These are phyloP conservation scores for Ceratosolen fusciceps DNA, from an alignment of 1,140 invertebrate genomes.

Conservation along the genomic window DNA sequence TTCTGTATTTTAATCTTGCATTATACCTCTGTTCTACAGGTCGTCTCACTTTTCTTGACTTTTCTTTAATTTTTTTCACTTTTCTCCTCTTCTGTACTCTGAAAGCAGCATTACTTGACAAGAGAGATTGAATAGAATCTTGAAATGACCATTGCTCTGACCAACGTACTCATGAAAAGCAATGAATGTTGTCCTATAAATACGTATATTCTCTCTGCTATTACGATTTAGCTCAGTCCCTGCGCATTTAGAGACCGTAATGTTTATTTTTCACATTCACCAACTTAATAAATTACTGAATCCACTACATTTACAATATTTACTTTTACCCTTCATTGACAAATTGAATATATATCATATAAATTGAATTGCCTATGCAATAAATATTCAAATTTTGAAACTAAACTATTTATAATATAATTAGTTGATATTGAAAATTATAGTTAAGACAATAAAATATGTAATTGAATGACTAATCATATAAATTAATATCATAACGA, in stretches of 20 bases:
- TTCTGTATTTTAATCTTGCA: background rate
- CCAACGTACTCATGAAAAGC: conserved; percentile 57
- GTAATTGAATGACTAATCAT: no score
- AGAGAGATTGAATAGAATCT: conserved; percentile 58
- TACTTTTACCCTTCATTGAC: conserved; percentile 15
- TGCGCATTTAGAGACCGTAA: background rate
- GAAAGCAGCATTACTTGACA: background rate
- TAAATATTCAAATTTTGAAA: no score
- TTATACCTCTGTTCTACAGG: background rate
- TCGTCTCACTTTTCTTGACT: no score
- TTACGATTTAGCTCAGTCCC: conserved; percentile 9
- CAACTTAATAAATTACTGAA: conserved; percentile 17
- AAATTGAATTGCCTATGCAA: no score
- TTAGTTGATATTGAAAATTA: no score
- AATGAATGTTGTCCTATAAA: conserved; percentile 49
- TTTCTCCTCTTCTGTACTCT: background rate
- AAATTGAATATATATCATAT: no score
- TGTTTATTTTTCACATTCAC: conserved; percentile 26
- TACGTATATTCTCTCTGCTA: background rate
- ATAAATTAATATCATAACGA: no score
- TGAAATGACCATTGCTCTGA: conserved; percentile 54
- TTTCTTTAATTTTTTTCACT: no score
- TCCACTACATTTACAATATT: conserved; percentile 4
- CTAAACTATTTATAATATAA: no score
- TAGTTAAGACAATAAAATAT: no score